Base-by-base conservation (phyloP, 2,113 vertebrate species). In the Rhineura floridana region DNA sequence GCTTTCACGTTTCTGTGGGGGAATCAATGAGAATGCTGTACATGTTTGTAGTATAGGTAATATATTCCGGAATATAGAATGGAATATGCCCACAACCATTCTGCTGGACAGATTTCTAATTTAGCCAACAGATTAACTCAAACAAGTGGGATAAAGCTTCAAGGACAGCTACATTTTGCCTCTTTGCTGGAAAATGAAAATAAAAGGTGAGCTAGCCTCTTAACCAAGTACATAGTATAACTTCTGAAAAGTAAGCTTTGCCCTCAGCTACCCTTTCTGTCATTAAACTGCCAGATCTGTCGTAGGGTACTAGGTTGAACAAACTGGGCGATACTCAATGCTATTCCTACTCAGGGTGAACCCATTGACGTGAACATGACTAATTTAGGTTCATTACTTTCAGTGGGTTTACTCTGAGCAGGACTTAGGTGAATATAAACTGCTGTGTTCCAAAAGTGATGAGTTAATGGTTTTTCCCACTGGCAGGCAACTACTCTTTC, bases 401-500 rank as follows among this genome's bases (percentile, higher is more conserved):
- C 17, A 17, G 55, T 59, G 55, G 17, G 55, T 59, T 59, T 59
- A 11, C 55, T 17, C 65, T 3, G 8, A 33, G 65, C 33, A 67
- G 28, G 28, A 67, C 28, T 13, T 67, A 33, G 65, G 28, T 67
- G 28, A 67, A 30, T 13, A 30, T 67, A 30, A n/a, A 13, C 7
- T 10, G 25, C 63, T 36, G 1, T 67, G 6, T 76, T 50, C 46
- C 17, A 6, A 5, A 62, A 36, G n/a, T 75, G 79, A 63, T 62
- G 15, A 28, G 23, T 15, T 19, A 30, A 63, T 17, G 39, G 12
- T 19, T 82, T 3, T 21, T 83, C 12, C n/a, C 89, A 8, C 82
- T 12, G 86, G 8, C 79, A 95, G 94, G 96, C 0, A 0, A 80
- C 4, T 87, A 90, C 0, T 8, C 36, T 69, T 84, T 79, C n/a